These are phyloP conservation scores for Ahaetulla prasina DNA, from an alignment of 2,113 vertebrate genomes.

Conservation along the genomic window DNA sequence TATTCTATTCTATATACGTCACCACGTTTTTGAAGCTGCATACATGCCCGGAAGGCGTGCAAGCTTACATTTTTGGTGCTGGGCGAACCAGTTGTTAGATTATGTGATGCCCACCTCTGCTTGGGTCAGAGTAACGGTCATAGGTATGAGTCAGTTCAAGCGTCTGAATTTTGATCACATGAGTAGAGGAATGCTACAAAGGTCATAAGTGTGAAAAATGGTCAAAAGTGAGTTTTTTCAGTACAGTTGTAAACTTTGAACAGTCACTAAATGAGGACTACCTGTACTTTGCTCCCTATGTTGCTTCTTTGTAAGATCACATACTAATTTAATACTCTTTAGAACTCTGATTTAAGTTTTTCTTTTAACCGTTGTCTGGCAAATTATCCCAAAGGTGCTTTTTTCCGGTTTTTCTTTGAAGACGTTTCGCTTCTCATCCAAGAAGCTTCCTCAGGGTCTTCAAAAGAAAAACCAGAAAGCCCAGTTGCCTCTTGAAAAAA, in stretches of 20 bases:
- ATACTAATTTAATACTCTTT: not conserved
- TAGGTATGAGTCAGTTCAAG: not conserved
- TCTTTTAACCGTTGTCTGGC: not conserved
- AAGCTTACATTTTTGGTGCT: too few relatives aligned
- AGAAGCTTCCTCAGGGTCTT: too few relatives aligned
- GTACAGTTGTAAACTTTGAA: too few relatives aligned
- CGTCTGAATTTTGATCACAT: not conserved
- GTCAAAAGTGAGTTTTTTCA: not conserved
- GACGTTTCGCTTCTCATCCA: too few relatives aligned
- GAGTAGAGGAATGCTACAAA: not conserved
- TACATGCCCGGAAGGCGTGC: too few relatives aligned
- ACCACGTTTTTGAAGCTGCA: too few relatives aligned
- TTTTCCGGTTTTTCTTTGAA: too few relatives aligned
- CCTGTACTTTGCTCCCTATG: not conserved
- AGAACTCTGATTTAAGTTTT: not conserved
- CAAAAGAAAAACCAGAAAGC: not conserved
- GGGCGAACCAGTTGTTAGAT: too few relatives aligned
- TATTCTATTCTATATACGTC: too few relatives aligned
- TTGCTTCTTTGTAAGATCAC: not conserved
- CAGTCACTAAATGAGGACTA: too few relatives aligned
- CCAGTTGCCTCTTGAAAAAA: too few relatives aligned
- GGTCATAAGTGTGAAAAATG: not conserved
- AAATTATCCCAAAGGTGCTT: not conserved
- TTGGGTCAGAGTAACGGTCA: not conserved
- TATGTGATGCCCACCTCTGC: too few relatives aligned